Percentiles rank a stretch among this genome's conserved stretches.
Conservation (phyloP, 2,113 vertebrate genomes). For the Stercorarius parasiticus region DNA sequence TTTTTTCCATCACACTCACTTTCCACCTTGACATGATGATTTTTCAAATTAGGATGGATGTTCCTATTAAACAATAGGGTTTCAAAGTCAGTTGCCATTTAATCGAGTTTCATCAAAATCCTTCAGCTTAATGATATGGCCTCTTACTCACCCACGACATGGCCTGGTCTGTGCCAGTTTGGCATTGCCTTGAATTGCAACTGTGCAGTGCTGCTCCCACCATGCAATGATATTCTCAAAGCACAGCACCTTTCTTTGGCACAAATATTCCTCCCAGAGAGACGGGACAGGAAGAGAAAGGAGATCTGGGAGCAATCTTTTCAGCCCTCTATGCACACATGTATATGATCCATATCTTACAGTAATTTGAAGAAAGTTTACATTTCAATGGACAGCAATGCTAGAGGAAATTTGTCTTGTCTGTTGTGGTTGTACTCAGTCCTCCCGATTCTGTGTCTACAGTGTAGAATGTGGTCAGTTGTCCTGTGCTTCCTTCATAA, state of each 20-base stretch:
- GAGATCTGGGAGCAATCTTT: neutral
- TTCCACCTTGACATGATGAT: neutral
- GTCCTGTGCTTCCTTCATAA: neutral
- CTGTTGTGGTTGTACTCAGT: neutral
- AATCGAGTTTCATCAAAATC: neutral
- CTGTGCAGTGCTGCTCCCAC: neutral
- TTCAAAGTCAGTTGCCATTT: neutral
- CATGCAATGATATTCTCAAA: neutral
- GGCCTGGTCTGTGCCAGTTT: neutral
- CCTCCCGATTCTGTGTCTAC: neutral
- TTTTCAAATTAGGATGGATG: neutral
- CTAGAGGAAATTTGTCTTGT: neutral
- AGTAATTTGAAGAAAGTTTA: neutral
- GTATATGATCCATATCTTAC: neutral
- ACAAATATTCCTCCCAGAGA: neutral
- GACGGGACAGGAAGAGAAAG: neutral
- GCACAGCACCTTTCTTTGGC: neutral
- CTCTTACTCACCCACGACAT: rapidly evolving
- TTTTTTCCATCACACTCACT: neutral
- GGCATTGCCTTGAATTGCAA: neutral
- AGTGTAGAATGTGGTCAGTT: neutral
- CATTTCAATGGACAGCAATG: neutral
- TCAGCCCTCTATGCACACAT: neutral
- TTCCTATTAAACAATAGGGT: neutral
- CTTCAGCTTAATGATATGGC: neutral